A percentile compares a stretch with the other conserved stretches of the same genome.
Conservation (phyloP, 2,113 vertebrate genomes). For the Astur gentilis region DNA sequence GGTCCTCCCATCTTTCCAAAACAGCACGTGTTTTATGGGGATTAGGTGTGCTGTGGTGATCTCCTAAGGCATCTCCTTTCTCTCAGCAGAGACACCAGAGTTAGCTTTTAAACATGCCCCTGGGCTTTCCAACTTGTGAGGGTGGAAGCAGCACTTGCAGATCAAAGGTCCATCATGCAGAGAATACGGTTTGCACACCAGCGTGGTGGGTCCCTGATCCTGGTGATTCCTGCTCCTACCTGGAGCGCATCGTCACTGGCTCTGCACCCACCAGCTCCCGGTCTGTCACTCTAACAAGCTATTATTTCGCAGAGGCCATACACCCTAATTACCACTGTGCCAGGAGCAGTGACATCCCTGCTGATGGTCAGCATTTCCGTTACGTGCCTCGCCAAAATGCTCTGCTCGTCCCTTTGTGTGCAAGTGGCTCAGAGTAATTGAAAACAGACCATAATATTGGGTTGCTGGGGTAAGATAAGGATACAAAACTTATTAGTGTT, state of each 20-base stretch:
- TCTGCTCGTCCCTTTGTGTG: not conserved
- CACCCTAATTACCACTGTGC: not conserved
- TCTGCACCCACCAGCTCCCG: not conserved
- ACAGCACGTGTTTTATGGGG: not conserved
- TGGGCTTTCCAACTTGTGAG: not conserved
- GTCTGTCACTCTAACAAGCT: slow-evolving; percentile 33
- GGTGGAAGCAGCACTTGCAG: not conserved
- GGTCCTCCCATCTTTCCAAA: not conserved
- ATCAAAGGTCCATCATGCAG: rapidly evolving
- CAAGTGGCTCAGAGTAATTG: not conserved
- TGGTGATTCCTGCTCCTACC: not conserved
- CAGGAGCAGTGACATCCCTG: not conserved
- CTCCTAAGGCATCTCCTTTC: not conserved
- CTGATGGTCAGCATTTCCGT: not conserved
- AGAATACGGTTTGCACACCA: not conserved
- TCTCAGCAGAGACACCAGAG: not conserved
- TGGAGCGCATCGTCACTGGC: not conserved
- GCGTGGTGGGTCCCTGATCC: rapidly evolving
- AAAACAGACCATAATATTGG: not conserved
- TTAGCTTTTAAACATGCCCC: not conserved
- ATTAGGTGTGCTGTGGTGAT: not conserved
- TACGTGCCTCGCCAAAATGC: rapidly evolving
- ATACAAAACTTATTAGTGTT: not conserved
- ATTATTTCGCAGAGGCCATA: not conserved
- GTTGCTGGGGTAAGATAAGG: not conserved